Percentiles rank a stretch among this genome's conserved stretches.
Evolutionary conservation across 2,113 vertebrate species (phyloP).

Genomic region (Corvus moneduloides): DNA sequence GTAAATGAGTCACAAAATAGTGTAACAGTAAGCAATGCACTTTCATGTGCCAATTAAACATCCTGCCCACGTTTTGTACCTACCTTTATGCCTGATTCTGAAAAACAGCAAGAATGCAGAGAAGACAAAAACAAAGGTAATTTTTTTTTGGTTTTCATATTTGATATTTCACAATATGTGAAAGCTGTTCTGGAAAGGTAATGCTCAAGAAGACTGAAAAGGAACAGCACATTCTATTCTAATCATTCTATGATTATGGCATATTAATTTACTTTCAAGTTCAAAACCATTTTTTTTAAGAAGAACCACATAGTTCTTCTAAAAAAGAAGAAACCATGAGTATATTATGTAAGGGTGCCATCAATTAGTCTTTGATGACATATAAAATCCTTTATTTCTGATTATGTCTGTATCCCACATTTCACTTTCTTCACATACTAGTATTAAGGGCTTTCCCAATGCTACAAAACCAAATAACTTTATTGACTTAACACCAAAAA

Average conservation of each 20-base stretch:
- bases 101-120: fast-evolving
- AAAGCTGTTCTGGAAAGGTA: neutral
- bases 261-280: neutral
- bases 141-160: neutral
- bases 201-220: neutral
- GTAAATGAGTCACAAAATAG: neutral
- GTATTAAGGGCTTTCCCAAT: neutral
- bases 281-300: neutral
- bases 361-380: neutral
- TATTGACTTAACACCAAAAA: neutral
- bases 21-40: neutral
- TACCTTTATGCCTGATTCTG: neutral
- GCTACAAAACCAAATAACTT: neutral
- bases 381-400: neutral
- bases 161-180: neutral
- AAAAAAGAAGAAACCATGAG: neutral
- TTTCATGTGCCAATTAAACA: neutral
- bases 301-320: neutral
- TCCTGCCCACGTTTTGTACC: neutral
- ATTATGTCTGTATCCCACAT: neutral
- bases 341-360: neutral
- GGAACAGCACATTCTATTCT: neutral
- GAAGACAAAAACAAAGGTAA: neutral
- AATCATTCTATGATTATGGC: neutral
- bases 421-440: neutral